Evolutionary conservation across 2,888 invertebrate species (phyloP), one percentile per base, ranked within the genome.

Genomic region (Stegana nigrithorax): DNA sequence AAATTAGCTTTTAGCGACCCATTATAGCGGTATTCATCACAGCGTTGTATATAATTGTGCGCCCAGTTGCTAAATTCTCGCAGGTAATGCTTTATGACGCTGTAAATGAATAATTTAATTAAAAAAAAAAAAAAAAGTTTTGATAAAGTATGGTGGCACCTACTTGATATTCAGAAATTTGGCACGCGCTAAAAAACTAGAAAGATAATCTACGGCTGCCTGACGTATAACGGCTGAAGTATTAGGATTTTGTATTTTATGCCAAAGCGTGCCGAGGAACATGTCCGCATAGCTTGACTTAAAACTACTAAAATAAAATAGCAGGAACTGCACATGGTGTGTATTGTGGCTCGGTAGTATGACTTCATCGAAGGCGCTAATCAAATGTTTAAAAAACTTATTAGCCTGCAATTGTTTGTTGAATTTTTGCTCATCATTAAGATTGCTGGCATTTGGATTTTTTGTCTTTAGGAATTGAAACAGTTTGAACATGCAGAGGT

Each of bases 261-360:
- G 88, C 93, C 93, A 94, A 7, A 94, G 85, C 76, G 88, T 89
- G 73, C 89, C 89, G 19, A 93, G 78, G 83, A 93, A 94, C 21
- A 88, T 88, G 70, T 92, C 91, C 1, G 88, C 85, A 25, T 81
- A 68, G 0, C 67, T 63, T 10, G 65, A 66, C 83, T 91, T 91
- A 67, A 92, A 89, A 75, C 91, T 91, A 82, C 91, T 90, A 64
- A 92, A 84, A 76, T 92, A 90, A 84, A 94, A 94, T 83, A 93
- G 86, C 6, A 92, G 78, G 82, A 91, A 95, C 84, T 94, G 95
- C 1, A 92, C 89, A 81, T 94, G 93, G 80, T 91, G 90, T 32
- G 92, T 92, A 26, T 92, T 93, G 84, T 95, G 91, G 1, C 95
- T 95, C 1, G 93, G 93, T 64, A 97, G 85, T 68, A 97, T 89